These are phyloP conservation scores for Ypsolopha scabrella DNA, from an alignment of 2,888 invertebrate species.

Conservation along the genomic window DNA sequence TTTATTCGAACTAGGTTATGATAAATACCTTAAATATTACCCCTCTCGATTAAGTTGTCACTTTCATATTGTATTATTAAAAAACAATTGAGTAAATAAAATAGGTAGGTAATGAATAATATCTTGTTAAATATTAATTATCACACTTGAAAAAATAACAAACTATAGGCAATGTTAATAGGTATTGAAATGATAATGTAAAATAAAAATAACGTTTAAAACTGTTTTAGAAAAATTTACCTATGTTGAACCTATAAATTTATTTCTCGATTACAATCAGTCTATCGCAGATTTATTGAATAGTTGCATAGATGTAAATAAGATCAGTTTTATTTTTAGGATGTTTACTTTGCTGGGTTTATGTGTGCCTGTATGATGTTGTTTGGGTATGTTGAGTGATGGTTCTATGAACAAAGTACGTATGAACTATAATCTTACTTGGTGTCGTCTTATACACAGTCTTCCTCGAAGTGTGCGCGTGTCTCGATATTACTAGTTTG, in stretches of 20 bases:
- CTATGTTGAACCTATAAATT: conserved; percentile 61
- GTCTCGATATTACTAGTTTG: neutral
- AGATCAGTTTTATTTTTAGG: conserved; percentile 46
- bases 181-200: conserved; percentile 60
- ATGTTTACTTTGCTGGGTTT: conserved; percentile 46
- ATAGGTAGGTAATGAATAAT: conserved; percentile 67
- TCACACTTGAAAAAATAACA: conserved; percentile 62
- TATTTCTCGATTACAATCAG: conserved; percentile 47
- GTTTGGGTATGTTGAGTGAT: conserved; percentile 13
- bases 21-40: conserved; percentile 44
- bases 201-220: conserved; percentile 56
- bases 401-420: conserved; percentile 11
- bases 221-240: conserved; percentile 70
- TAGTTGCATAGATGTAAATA: conserved; percentile 63
- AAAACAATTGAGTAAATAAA: conserved; percentile 35
- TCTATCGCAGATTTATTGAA: conserved; percentile 48
- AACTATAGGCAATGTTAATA: conserved; percentile 69
- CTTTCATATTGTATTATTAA: conserved; percentile 36
- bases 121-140: conserved; percentile 65
- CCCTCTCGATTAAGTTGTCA: conserved; percentile 49
- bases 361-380: conserved; percentile 44
- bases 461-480: conserved; percentile 4
- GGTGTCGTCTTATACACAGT: conserved; percentile 19
- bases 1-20: conserved; percentile 56
- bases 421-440: conserved; percentile 24